Conservation (phyloP, 2,888 invertebrate genomes). For the Ceramica pisi region DNA sequence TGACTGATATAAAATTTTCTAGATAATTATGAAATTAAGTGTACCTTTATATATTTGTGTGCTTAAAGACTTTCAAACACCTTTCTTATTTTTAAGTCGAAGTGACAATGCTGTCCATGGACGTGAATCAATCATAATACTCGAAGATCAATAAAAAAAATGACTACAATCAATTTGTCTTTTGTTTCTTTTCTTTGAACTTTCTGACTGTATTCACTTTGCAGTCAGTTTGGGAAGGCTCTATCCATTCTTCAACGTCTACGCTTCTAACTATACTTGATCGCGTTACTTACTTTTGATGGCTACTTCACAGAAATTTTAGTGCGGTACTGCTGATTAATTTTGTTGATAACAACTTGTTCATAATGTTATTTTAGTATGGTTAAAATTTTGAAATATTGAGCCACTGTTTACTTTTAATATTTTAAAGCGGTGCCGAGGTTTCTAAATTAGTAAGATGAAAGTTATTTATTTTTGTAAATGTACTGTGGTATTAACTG, state of each 20-base stretch:
- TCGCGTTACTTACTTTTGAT: conserved; percentile 67
- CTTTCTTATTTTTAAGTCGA: too few species aligned
- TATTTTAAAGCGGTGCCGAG: background rate
- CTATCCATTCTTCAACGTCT: background rate
- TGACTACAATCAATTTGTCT: too few species aligned
- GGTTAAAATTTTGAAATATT: conserved; percentile 25
- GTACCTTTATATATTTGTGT: too few species aligned
- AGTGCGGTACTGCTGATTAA: conserved; percentile 62
- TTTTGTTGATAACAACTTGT: conserved; percentile 60
- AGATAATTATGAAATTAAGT: too few species aligned
- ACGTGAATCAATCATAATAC: too few species aligned
- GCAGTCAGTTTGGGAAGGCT: background rate
- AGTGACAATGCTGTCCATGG: too few species aligned
- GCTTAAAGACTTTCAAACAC: too few species aligned
- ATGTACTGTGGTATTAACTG: background rate
- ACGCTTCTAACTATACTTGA: conserved; percentile 65
- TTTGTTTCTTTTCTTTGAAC: too few species aligned
- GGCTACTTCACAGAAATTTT: conserved; percentile 63
- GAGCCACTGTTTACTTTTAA: conserved; percentile 28
- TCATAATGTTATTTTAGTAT: conserved; percentile 45
- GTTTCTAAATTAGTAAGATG: conserved; percentile 19
- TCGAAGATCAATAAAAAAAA: too few species aligned
- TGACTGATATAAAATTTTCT: too few species aligned
- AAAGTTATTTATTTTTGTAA: background rate
- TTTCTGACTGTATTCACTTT: too few species aligned